phyloP scores from a whole-genome alignment of 2,113 vertebrate species.

The Seriola rivoliana region DNA sequence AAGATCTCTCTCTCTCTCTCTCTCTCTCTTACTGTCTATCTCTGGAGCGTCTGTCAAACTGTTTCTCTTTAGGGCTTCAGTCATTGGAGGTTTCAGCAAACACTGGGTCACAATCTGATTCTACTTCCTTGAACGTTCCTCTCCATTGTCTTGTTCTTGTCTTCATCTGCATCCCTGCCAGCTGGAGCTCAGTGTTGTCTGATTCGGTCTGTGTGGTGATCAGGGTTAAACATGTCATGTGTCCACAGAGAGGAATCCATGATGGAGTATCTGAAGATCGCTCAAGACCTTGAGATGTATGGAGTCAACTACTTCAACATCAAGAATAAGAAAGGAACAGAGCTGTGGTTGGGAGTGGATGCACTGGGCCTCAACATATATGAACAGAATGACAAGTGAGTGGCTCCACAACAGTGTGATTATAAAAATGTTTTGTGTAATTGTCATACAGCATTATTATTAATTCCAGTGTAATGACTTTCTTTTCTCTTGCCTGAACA shows the following conservation, averaged over 20 bases:
- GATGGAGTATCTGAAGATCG: slow-evolving; percentile 98
- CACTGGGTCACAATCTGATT: neutral
- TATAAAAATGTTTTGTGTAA: neutral
- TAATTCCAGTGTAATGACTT: neutral
- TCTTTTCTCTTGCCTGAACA: slow-evolving; percentile 73
- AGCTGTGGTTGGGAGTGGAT: slow-evolving; percentile 96
- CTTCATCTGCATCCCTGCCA: neutral
- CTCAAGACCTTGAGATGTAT: slow-evolving; percentile 98
- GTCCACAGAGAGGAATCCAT: slow-evolving; percentile 94
- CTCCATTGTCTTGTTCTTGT: neutral
- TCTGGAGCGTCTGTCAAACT: neutral
- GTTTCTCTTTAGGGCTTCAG: neutral
- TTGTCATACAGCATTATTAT: neutral
- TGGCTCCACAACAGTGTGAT: neutral
- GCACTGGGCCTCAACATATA: slow-evolving; percentile 98
- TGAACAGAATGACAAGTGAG: slow-evolving; percentile 96
- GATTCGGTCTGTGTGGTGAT: neutral
- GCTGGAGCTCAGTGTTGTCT: neutral
- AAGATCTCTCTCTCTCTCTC: neutral
- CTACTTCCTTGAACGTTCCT: neutral
- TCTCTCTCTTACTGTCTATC: neutral
- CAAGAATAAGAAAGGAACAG: slow-evolving; percentile 99
- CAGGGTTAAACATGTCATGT: neutral
- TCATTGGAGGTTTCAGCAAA: neutral
- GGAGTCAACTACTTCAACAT: slow-evolving; percentile 99